These are phyloP conservation scores for Isoperla grammatica DNA, from an alignment of 2,888 invertebrate species.

Conservation along the genomic window DNA sequence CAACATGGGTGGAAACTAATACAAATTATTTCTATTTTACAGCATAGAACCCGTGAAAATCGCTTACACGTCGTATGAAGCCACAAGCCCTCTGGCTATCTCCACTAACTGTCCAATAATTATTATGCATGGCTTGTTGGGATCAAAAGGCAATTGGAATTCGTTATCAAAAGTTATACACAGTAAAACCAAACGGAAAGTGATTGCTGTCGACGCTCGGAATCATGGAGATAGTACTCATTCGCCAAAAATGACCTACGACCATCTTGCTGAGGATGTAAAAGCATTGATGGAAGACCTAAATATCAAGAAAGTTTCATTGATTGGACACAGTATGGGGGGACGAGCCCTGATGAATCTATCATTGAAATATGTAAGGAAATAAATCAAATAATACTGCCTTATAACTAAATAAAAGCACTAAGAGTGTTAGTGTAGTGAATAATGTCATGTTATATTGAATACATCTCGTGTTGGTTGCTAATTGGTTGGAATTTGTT, in stretches of 20 bases:
- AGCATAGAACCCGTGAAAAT: conserved; percentile 51
- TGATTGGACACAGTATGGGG: conserved; percentile 94
- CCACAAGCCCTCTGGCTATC: conserved; percentile 40
- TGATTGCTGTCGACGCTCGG: conserved; percentile 79
- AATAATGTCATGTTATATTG: too few species aligned
- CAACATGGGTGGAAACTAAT: too few species aligned
- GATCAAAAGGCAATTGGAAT: conserved; percentile 84
- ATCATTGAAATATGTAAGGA: neutral
- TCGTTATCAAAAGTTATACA: conserved; percentile 66
- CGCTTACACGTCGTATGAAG: conserved; percentile 62
- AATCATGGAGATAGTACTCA: conserved; percentile 95
- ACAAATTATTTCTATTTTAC: conserved; percentile 9
- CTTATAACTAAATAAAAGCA: too few species aligned
- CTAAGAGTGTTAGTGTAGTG: too few species aligned
- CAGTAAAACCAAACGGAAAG: conserved; percentile 55
- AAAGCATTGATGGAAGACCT: conserved; percentile 57
- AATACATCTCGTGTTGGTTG: too few species aligned
- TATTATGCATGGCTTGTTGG: conserved; percentile 82
- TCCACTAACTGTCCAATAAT: conserved; percentile 57
- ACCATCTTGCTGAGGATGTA: conserved; percentile 69
- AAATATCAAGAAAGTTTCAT: conserved; percentile 56
- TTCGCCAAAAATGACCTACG: conserved; percentile 63
- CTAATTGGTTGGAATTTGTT: too few species aligned
- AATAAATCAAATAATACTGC: too few species aligned
- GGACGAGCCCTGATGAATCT: conserved; percentile 77